These are phyloP conservation scores for Drosophila saltans DNA, from an alignment of 1,140 invertebrate genomes.

Conservation along the genomic window DNA sequence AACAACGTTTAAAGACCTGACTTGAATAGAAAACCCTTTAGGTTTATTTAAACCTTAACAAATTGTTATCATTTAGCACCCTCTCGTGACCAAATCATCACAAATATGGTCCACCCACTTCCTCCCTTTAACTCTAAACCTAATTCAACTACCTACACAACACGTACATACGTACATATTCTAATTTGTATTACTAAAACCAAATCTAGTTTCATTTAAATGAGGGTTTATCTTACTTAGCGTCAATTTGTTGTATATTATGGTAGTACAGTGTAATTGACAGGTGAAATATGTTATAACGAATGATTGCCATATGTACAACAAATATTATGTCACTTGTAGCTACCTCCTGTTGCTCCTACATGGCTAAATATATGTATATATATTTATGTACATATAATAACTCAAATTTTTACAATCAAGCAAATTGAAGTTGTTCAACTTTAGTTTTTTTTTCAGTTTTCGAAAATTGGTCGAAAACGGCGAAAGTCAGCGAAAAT, in stretches of 20 bases:
- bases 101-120: too few species aligned
- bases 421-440: conserved; percentile 71
- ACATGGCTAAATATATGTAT: background rate
- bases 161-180: background rate
- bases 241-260: background rate
- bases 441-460: conserved; percentile 34
- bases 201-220: background rate
- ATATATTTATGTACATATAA: conserved; percentile 45
- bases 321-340: conserved; percentile 66
- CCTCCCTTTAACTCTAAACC: too few species aligned
- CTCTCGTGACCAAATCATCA: too few species aligned
- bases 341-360: conserved; percentile 18
- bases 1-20: too few species aligned
- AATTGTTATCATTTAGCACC: too few species aligned
- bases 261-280: conserved; percentile 17
- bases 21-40: background rate
- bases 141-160: too few species aligned
- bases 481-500: conserved; percentile 45
- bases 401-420: conserved; percentile 44
- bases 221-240: background rate
- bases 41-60: too few species aligned
- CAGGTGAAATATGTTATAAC: conserved; percentile 54
- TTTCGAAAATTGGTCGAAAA: conserved; percentile 39
- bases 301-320: conserved; percentile 50
- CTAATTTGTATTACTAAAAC: background rate